A percentile compares a stretch with the other conserved stretches of the same genome.
Conservation (phyloP, 2,113 vertebrate genomes). For the Pseudorhombus dupliciocellatus region DNA sequence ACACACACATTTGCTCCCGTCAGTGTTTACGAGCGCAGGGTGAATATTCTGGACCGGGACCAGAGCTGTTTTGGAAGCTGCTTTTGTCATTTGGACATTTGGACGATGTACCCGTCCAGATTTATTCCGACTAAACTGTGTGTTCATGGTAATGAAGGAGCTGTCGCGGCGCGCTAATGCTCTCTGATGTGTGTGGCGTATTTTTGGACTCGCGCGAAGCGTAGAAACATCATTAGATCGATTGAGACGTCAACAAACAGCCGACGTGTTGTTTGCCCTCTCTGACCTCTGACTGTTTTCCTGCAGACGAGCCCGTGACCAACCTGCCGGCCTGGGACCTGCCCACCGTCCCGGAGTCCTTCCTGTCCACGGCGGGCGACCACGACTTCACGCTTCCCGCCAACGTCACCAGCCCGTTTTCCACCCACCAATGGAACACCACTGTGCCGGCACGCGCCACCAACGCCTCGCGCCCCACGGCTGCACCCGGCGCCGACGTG, state of each 20-base stretch:
- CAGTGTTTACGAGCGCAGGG: neutral
- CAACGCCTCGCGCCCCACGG: slow-evolving; percentile 39
- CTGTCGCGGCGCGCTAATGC: neutral
- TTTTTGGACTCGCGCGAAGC: too few species aligned
- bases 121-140: neutral
- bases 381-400: slow-evolving; percentile 71
- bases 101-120: neutral
- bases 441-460: slow-evolving; percentile 54
- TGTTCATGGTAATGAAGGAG: neutral
- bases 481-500: slow-evolving; percentile 23
- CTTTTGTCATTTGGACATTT: neutral
- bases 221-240: too few species aligned
- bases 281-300: slow-evolving; percentile 2
- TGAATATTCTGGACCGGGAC: neutral
- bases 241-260: too few species aligned
- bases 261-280: neutral
- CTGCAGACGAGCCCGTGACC: slow-evolving; percentile 67
- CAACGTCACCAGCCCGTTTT: slow-evolving; percentile 78
- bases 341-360: slow-evolving; percentile 75
- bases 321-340: slow-evolving; percentile 77
- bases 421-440: slow-evolving; percentile 73
- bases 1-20: neutral
- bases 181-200: neutral
- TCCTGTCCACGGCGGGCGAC: slow-evolving; percentile 71
- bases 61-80: neutral